Evolutionary conservation across 2,113 vertebrate species (phyloP).

Genomic region (Apistogramma diplotaenia): DNA sequence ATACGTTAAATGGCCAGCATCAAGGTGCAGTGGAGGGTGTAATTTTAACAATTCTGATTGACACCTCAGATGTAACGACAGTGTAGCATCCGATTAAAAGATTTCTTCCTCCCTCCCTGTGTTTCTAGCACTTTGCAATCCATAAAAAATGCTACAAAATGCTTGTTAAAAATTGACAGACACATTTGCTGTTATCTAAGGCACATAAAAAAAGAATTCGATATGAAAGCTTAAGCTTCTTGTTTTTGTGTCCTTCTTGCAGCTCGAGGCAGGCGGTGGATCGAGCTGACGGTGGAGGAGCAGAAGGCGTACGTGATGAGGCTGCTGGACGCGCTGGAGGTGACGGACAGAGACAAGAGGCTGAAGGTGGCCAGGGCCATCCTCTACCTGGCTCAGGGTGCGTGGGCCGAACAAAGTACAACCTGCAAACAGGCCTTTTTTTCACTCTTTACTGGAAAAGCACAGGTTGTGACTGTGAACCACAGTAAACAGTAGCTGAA

Average conservation of each 20-base stretch:
- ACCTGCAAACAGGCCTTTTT: not conserved
- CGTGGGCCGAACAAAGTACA: not conserved
- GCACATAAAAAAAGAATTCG: not conserved
- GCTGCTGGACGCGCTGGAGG: constrained; percentile 90
- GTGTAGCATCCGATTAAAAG: not conserved
- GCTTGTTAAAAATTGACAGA: not conserved
- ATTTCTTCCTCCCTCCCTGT: not conserved
- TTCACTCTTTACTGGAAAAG: too few relatives aligned
- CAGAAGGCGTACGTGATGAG: constrained; percentile 89
- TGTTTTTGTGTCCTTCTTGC: not conserved
- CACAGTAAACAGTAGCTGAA: too few relatives aligned
- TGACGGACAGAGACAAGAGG: constrained; percentile 88
- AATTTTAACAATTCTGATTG: too few relatives aligned
- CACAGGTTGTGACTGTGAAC: too few relatives aligned
- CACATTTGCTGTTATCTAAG: not conserved
- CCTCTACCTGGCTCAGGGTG: constrained; percentile 95
- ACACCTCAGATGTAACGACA: too few relatives aligned
- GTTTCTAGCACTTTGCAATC: not conserved
- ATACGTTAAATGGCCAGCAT: too few relatives aligned
- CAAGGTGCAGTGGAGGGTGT: too few relatives aligned
- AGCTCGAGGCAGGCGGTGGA: constrained; percentile 85
- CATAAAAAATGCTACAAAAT: not conserved
- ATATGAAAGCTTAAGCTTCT: not conserved
- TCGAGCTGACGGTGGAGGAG: constrained; percentile 79
- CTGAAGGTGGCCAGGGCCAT: constrained; percentile 88